These are phyloP conservation scores for Pristiophorus japonicus DNA, from an alignment of 2,113 vertebrate genomes.

Conservation along the genomic window DNA sequence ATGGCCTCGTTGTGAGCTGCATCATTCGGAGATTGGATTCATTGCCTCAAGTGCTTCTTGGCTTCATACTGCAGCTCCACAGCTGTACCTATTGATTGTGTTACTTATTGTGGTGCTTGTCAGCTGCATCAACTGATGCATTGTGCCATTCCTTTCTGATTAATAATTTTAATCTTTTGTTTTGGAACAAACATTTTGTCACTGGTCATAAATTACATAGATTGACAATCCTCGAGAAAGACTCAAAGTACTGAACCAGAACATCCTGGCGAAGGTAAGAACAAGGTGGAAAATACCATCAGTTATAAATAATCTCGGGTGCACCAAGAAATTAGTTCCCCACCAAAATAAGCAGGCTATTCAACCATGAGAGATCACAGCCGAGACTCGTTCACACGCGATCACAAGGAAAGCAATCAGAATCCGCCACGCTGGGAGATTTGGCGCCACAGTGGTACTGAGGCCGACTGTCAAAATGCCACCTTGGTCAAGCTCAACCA, in stretches of 20 bases:
- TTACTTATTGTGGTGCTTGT: background rate
- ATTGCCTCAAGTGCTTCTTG: background rate
- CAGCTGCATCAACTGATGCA: background rate
- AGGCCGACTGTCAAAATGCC: background rate
- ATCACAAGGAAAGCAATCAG: background rate
- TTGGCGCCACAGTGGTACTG: background rate
- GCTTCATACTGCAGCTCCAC: no score
- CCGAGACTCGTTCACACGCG: background rate
- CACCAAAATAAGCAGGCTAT: background rate
- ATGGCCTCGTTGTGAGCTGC: background rate
- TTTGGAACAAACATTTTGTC: background rate
- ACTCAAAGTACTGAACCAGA: background rate
- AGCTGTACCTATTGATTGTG: background rate
- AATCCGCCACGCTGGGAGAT: background rate
- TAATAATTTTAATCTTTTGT: background rate
- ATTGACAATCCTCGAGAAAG: background rate
- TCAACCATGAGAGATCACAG: background rate
- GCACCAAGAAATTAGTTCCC: background rate
- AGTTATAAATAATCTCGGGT: background rate
- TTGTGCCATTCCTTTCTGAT: background rate
- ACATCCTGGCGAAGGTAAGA: background rate
- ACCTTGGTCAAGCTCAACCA: background rate
- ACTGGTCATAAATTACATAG: background rate
- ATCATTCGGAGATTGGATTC: background rate
- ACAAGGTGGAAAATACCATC: background rate